Base-by-base conservation (phyloP, 2,113 vertebrate species). In the Semnornis frantzii region DNA sequence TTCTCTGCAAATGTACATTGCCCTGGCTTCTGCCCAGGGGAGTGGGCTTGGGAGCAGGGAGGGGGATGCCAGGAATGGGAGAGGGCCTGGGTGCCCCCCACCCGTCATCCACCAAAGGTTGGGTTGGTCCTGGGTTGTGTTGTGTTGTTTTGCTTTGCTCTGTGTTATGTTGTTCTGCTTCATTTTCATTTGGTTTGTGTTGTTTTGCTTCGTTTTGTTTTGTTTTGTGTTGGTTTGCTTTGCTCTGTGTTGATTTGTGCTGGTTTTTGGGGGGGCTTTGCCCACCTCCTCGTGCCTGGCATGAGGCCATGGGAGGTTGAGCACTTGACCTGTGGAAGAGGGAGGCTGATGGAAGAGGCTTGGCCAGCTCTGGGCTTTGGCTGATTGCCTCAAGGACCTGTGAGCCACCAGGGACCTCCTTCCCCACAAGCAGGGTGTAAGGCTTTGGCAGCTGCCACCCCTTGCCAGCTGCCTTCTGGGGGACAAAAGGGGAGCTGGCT, bases 1-100 rank as follows among this genome's bases (percentile, higher is more conserved):
- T 97, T 97, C 95, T 96, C 97, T 97, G 95, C 85, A 97, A 97
- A 98, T 97, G 90, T 98, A 98, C 97, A 98, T 92, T 89, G 48
- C 96, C 78, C 94, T 95, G 96, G 97, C 97, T 95, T 96, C 82
- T 64, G 96, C 96, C 97, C 73, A 55, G 48, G 46, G 46, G 16
- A 39, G 37, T 8, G 10, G 83, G 13, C 81, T 37, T 4, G 24
- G 73, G 82, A 15, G 68, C 78, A 63, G 85, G 62, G 70, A 57
- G 66, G 85, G 92, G 64, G 63, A 42, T 31, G 79, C 28, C 46
- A n/a, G 71, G 21, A 37, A 66, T 74, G 70, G n/a, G 64, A 37
- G 62, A 59, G 33, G 2, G 2, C 55, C 46, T 2, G 30, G 62
- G 24, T 48, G 58, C 31, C 31, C 48, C 31, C 54, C 54, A 2